Evolutionary conservation across 2,113 vertebrate species (phyloP).

Genomic region (Microcebus jonahi): DNA sequence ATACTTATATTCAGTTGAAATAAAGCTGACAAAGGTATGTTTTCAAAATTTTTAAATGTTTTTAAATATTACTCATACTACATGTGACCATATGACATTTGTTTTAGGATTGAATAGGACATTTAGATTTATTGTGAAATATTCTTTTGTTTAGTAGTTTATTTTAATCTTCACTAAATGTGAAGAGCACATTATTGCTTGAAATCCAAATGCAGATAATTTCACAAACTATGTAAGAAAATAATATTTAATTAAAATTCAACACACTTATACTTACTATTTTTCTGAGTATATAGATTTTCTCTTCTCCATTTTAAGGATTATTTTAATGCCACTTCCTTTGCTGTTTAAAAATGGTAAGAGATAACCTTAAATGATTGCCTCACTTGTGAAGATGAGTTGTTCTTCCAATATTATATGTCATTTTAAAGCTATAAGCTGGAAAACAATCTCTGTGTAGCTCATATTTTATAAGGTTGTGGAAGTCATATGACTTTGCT

Average conservation of each 20-base stretch:
- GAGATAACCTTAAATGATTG: background rate
- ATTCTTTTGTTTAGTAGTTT: background rate
- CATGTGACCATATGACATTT: background rate
- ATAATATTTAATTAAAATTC: constrained; percentile 17
- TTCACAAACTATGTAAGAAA: constrained; percentile 10
- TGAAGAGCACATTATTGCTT: background rate
- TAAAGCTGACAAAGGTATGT: constrained; percentile 82
- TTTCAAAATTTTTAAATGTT: constrained; percentile 18
- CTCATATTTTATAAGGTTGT: background rate
- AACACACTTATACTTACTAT: background rate
- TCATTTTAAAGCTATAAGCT: background rate
- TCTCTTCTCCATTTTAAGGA: background rate
- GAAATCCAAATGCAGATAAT: background rate
- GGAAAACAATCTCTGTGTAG: background rate
- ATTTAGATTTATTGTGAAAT: constrained; percentile 26
- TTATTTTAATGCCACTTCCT: background rate
- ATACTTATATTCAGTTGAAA: constrained; percentile 74
- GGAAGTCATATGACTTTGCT: background rate
- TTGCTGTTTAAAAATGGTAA: constrained; percentile 30
- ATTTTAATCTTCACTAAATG: background rate
- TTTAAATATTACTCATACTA: background rate
- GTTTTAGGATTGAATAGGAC: background rate
- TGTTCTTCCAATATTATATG: background rate
- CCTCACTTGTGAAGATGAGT: background rate
- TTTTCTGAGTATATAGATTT: background rate